phyloP scores from a whole-genome alignment of 92 coral and sea anemone genomes.

The Phenganax marumi region DNA sequence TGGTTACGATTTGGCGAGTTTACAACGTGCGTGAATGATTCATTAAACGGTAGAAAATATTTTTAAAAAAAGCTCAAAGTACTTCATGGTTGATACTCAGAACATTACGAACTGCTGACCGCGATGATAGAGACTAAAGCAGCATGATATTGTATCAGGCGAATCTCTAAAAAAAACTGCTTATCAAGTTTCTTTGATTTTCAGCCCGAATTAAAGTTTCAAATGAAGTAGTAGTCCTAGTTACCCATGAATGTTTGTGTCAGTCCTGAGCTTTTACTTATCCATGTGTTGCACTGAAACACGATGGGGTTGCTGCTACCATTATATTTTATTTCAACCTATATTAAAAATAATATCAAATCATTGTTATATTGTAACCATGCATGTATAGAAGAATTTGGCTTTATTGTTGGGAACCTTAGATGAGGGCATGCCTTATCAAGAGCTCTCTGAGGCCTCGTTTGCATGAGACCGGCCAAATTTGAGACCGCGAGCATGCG shows the following conservation, averaged over 20 bases:
- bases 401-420: neutral
- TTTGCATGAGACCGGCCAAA: too few relatives aligned
- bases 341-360: neutral
- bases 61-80: too few relatives aligned
- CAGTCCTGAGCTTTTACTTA: constrained; percentile 20
- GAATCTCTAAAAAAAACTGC: too few relatives aligned
- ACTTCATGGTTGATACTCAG: too few relatives aligned
- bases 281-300: constrained; percentile 31
- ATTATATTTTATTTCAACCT: constrained; percentile 29
- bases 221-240: neutral
- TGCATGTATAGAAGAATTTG: neutral
- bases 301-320: neutral
- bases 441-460: too few relatives aligned
- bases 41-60: too few relatives aligned
- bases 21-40: too few relatives aligned
- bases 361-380: neutral
- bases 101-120: too few relatives aligned
- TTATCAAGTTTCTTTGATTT: neutral
- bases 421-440: neutral
- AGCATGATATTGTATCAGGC: too few relatives aligned
- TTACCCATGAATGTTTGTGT: constrained; percentile 16
- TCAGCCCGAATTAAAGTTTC: neutral
- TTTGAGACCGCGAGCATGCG: too few relatives aligned
- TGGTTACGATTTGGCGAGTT: too few relatives aligned
- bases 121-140: too few relatives aligned